Percentiles rank a stretch among this genome's conserved stretches.
Conservation (phyloP, 2,113 vertebrate genomes). For the Ammodytes marinus region DNA sequence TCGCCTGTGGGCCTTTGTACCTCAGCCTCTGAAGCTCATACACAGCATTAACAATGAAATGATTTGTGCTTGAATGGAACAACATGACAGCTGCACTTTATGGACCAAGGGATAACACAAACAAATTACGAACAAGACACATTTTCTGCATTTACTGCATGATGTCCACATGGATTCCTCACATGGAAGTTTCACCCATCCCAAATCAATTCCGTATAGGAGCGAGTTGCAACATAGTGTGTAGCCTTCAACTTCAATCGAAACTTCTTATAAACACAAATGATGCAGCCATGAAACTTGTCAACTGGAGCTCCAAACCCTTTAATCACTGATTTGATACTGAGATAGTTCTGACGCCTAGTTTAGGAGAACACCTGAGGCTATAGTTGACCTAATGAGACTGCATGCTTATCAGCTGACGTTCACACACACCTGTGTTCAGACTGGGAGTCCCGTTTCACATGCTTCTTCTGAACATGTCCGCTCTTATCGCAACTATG, state of each 20-base stretch:
- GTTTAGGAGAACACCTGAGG: constrained; percentile 49
- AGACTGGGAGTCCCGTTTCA: constrained; percentile 66
- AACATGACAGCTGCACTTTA: constrained; percentile 61
- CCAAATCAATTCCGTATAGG: constrained; percentile 14
- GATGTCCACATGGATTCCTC: constrained; percentile 35
- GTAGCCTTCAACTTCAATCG: constrained; percentile 23
- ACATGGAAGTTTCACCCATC: constrained; percentile 8
- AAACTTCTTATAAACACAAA: constrained; percentile 27
- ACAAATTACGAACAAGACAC: constrained; percentile 47
- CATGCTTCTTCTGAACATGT: constrained; percentile 55
- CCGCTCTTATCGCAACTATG: constrained; percentile 60
- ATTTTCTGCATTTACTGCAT: constrained; percentile 49
- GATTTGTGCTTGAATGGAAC: constrained; percentile 50
- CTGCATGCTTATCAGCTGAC: constrained; percentile 74
- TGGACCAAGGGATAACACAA: constrained; percentile 46
- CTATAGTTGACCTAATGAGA: constrained; percentile 52
- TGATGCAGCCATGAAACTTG: constrained; percentile 8
- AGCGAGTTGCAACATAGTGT: background rate
- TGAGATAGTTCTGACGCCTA: constrained; percentile 50
- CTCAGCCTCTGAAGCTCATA: constrained; percentile 17
- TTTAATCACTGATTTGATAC: constrained; percentile 66
- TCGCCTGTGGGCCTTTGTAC: constrained; percentile 49
- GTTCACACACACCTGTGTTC: constrained; percentile 74
- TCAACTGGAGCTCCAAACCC: constrained; percentile 25
- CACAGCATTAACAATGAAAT: constrained; percentile 33